Evolutionary conservation across 2,888 invertebrate species (phyloP).

Genomic region (Pseudolycoriella hygida): DNA sequence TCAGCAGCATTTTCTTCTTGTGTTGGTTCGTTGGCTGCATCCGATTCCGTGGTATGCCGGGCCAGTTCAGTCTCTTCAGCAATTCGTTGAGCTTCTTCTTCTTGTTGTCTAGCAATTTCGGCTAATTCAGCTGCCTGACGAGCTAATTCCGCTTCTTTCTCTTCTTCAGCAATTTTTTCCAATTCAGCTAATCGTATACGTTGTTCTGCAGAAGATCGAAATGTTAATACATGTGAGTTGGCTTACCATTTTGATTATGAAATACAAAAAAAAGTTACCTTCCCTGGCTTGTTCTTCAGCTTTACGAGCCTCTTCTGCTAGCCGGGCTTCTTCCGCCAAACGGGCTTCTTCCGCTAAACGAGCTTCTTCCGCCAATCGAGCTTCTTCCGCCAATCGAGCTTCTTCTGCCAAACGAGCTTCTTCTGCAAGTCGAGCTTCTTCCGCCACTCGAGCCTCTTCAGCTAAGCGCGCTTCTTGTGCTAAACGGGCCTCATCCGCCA

Average conservation of each 20-base stretch:
- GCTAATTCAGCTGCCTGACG: constrained; percentile 53
- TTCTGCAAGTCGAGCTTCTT: constrained; percentile 24
- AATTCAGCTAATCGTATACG: constrained; percentile 30
- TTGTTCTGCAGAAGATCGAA: no score
- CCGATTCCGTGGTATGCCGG: constrained; percentile 25
- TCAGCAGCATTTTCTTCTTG: neutral
- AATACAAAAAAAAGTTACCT: no score
- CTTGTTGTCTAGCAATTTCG: constrained; percentile 43
- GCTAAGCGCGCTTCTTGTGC: constrained; percentile 24
- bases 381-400: constrained; percentile 31
- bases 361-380: constrained; percentile 30
- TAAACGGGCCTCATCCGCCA: constrained; percentile 25
- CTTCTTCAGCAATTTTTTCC: constrained; percentile 34
- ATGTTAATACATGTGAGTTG: no score
- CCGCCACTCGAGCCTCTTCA: constrained; percentile 27
- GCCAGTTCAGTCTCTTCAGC: constrained; percentile 15
- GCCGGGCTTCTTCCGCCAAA: constrained; percentile 34
- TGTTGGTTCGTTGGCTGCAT: constrained; percentile 19
- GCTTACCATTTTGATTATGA: no score
- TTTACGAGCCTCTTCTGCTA: constrained; percentile 36
- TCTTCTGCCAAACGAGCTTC: constrained; percentile 31
- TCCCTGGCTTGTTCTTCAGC: constrained; percentile 35
- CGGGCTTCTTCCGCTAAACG: constrained; percentile 34
- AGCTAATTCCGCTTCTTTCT: constrained; percentile 45
- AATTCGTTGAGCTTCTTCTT: constrained; percentile 40